phyloP scores from a whole-genome alignment of 2,888 invertebrate species.

The Nymphalis c-album region DNA sequence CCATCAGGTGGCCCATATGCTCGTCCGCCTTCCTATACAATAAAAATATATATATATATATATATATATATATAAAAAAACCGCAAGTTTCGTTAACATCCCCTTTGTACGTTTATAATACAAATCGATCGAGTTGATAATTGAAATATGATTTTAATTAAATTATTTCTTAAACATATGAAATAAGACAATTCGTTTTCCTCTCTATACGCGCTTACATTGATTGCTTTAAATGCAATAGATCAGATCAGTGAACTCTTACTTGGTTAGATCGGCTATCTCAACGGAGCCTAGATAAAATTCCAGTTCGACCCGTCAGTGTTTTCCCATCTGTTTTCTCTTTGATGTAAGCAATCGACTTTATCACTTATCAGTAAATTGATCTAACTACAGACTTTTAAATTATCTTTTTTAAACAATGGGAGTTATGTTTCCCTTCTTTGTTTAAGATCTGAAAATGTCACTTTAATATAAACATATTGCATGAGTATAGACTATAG shows the following conservation, averaged over 20 bases:
- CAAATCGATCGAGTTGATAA: too few relatives aligned
- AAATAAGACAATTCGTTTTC: background rate
- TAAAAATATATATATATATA: too few relatives aligned
- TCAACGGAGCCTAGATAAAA: conserved; percentile 38
- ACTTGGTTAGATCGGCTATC: conserved; percentile 34
- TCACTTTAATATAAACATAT: too few relatives aligned
- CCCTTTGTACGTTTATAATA: too few relatives aligned
- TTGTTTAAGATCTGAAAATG: background rate
- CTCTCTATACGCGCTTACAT: background rate
- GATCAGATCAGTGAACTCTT: conserved; percentile 39
- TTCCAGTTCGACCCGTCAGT: conserved; percentile 39
- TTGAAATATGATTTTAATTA: too few relatives aligned
- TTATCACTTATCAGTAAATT: conserved; percentile 38
- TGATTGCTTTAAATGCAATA: conserved; percentile 20
- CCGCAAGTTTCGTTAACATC: too few relatives aligned
- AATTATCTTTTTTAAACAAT: conserved; percentile 23
- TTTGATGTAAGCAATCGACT: conserved; percentile 26
- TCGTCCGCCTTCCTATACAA: too few relatives aligned
- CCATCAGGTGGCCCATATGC: too few relatives aligned
- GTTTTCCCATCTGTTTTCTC: conserved; percentile 40
- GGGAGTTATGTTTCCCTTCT: conserved; percentile 10
- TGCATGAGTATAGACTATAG: too few relatives aligned
- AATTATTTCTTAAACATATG: too few relatives aligned
- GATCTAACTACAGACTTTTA: conserved; percentile 28
- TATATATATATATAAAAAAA: too few relatives aligned